These are phyloP conservation scores for Setophaga petechia DNA, from an alignment of 2,113 vertebrate genomes.

Conservation along the genomic window DNA sequence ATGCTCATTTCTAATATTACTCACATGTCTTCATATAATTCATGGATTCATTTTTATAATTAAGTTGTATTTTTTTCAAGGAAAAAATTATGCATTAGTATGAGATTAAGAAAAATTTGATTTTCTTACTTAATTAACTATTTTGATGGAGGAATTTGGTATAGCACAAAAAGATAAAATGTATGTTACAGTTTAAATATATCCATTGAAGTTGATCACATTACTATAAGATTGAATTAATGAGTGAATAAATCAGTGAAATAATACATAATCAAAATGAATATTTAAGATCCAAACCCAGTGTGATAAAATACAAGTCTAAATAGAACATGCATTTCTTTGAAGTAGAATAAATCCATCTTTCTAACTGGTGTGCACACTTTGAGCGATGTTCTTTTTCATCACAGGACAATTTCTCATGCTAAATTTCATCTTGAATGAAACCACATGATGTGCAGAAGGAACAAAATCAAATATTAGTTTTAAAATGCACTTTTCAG, in stretches of 20 bases:
- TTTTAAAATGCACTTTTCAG: conserved; percentile 3
- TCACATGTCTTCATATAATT: conserved; percentile 27
- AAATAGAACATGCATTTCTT: conserved; percentile 61
- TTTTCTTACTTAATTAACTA: conserved; percentile 64
- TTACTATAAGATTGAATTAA: conserved; percentile 59
- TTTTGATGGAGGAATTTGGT: conserved; percentile 56
- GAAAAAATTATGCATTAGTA: conserved; percentile 35
- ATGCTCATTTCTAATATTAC: conserved; percentile 27
- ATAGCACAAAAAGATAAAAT: conserved; percentile 43
- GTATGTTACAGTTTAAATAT: conserved; percentile 54
- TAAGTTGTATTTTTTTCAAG: conserved; percentile 35
- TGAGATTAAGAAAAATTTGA: conserved; percentile 48
- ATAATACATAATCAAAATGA: conserved; percentile 66
- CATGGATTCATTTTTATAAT: conserved; percentile 49
- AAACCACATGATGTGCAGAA: background rate
- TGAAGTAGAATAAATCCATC: conserved; percentile 54
- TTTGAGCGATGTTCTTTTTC: conserved; percentile 30
- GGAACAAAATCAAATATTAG: conserved; percentile 31
- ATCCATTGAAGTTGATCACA: conserved; percentile 47
- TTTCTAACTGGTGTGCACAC: conserved; percentile 1
- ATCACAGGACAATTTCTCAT: conserved; percentile 38
- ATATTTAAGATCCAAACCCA: conserved; percentile 44
- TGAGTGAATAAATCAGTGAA: conserved; percentile 51
- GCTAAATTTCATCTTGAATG: conserved; percentile 17
- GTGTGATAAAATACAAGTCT: conserved; percentile 55